phyloP scores from a whole-genome alignment of 2,888 invertebrate genomes.

The Belgica antarctica region DNA sequence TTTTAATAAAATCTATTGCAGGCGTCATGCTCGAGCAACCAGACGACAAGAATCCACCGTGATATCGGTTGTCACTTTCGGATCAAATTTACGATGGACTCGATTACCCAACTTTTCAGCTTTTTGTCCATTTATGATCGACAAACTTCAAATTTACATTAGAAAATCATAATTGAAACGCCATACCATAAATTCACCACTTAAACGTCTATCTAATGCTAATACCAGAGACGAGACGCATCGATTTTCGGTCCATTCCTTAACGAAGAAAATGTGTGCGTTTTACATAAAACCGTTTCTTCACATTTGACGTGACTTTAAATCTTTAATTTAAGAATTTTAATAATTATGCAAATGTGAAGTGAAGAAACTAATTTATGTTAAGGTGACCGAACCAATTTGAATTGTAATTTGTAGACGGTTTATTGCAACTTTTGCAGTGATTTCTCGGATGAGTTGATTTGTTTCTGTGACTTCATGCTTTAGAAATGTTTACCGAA shows the following conservation, averaged over 20 bases:
- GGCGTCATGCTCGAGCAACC: too few species aligned
- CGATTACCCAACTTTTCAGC: not conserved
- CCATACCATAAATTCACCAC: constrained; percentile 19
- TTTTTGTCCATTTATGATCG: not conserved
- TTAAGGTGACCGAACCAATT: too few species aligned
- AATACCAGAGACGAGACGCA: constrained; percentile 4
- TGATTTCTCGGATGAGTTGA: too few species aligned
- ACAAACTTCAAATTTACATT: constrained; percentile 31
- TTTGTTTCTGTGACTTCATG: too few species aligned
- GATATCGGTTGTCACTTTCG: too few species aligned
- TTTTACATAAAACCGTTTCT: constrained; percentile 17
- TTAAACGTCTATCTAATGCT: constrained; percentile 34
- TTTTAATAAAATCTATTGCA: too few species aligned
- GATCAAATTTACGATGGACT: not conserved
- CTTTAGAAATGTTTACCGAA: too few species aligned
- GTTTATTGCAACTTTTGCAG: too few species aligned
- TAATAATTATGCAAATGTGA: not conserved
- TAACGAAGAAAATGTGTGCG: constrained; percentile 5
- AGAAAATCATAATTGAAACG: constrained; percentile 40
- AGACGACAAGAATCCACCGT: too few species aligned
- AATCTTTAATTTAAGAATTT: not conserved
- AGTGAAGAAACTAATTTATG: too few species aligned
- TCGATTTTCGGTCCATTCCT: constrained; percentile 7
- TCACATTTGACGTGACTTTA: not conserved
- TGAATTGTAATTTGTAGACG: too few species aligned